Conservation (phyloP, 2,888 invertebrate species). For the Andrena hattorfiana region DNA sequence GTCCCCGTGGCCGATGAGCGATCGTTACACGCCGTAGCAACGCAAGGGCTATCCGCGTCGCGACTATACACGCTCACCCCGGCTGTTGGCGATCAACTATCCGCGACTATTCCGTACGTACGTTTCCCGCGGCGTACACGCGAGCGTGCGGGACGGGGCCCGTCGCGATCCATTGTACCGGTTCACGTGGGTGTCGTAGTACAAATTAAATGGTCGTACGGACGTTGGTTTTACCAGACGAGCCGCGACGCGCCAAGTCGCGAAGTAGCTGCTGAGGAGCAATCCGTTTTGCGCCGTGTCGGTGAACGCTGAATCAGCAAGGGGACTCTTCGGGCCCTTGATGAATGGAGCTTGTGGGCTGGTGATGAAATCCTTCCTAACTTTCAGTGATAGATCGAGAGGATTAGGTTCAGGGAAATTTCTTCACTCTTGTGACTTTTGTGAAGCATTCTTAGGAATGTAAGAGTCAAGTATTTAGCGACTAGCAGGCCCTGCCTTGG, state of each 20-base stretch:
- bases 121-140: constrained; percentile 56
- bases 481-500: no score
- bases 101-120: constrained; percentile 56
- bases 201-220: constrained; percentile 57
- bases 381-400: background rate
- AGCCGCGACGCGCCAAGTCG: constrained; percentile 14
- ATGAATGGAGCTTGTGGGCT: background rate
- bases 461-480: no score
- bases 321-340: background rate
- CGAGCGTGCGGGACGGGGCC: constrained; percentile 23
- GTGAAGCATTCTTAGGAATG: no score
- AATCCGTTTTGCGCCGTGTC: background rate
- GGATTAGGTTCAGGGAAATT: no score
- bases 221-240: constrained; percentile 22
- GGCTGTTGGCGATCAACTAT: constrained; percentile 67
- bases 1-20: constrained; percentile 60
- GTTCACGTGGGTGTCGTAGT: constrained; percentile 39
- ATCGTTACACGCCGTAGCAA: constrained; percentile 65
- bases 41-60: constrained; percentile 51
- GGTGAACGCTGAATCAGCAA: background rate
- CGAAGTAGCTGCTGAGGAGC: background rate
- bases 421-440: no score
- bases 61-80: constrained; percentile 49
- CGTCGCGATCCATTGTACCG: constrained; percentile 38
- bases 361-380: background rate